These are phyloP conservation scores for Drosophila lacertosa DNA, from an alignment of 1,140 invertebrate species.

Conservation along the genomic window DNA sequence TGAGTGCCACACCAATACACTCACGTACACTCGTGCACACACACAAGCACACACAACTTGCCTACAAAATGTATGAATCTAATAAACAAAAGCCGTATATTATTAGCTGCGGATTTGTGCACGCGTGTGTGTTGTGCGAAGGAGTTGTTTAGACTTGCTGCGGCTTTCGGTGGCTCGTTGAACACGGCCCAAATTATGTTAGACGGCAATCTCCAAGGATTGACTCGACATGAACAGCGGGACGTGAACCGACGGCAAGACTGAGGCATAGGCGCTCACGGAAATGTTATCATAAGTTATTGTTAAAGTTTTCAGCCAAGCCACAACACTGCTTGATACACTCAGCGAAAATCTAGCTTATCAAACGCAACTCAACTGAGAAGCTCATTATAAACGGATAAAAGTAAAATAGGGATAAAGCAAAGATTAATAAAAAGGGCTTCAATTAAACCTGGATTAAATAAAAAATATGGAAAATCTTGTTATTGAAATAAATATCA, in stretches of 20 bases:
- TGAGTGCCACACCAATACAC: conserved; percentile 53
- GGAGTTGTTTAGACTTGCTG: conserved; percentile 58
- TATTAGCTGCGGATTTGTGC: conserved; percentile 76
- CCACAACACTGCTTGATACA: conserved; percentile 42
- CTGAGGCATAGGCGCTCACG: conserved; percentile 39
- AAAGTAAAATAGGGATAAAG: neutral
- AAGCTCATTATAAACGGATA: conserved; percentile 2
- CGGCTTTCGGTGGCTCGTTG: conserved; percentile 46
- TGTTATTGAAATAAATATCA: no score
- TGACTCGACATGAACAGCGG: conserved; percentile 57
- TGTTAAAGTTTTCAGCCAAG: conserved; percentile 63
- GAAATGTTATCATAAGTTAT: conserved; percentile 80
- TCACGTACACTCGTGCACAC: conserved; percentile 19
- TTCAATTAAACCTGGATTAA: no score
- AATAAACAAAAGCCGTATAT: conserved; percentile 82
- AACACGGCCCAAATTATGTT: conserved; percentile 78
- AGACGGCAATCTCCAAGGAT: conserved; percentile 75
- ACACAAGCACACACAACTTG: conserved; percentile 46
- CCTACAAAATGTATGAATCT: conserved; percentile 76
- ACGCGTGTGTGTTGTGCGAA: conserved; percentile 35
- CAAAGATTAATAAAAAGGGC: no score
- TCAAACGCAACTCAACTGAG: neutral
- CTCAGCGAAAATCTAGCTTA: conserved; percentile 24
- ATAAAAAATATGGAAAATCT: no score
- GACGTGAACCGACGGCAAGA: conserved; percentile 13